Conservation (phyloP, 2,113 vertebrate genomes). For the Calidris pugnax region DNA sequence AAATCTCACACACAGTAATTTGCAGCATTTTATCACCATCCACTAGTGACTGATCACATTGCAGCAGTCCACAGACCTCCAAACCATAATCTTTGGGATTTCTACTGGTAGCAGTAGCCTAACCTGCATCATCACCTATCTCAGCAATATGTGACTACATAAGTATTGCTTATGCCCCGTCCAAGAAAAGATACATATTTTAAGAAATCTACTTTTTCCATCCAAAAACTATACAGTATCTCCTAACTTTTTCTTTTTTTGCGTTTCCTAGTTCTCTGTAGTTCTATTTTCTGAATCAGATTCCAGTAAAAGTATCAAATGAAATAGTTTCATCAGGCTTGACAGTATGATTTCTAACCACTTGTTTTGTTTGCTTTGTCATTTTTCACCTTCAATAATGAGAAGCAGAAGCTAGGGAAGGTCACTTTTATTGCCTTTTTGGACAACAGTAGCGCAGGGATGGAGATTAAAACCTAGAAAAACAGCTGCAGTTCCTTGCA, state of each 20-base stretch:
- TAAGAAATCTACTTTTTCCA: not conserved
- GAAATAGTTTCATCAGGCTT: not conserved
- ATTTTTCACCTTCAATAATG: not conserved
- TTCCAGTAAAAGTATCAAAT: not conserved
- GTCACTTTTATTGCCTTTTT: not conserved
- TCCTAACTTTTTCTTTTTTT: not conserved
- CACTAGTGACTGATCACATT: not conserved
- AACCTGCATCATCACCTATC: not conserved
- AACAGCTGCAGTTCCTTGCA: not conserved
- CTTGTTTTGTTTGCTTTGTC: not conserved
- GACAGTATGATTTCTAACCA: not conserved
- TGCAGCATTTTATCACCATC: not conserved
- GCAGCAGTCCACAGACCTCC: not conserved
- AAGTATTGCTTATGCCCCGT: not conserved
- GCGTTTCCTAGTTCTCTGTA: not conserved
- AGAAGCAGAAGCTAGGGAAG: not conserved
- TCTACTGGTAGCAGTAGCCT: not conserved
- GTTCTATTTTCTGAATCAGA: not conserved
- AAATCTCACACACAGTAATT: not conserved
- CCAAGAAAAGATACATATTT: not conserved
- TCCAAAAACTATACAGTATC: not conserved
- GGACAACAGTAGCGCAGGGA: not conserved
- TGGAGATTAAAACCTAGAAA: not conserved
- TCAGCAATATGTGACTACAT: rapidly evolving
- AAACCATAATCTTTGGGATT: not conserved